Conservation (phyloP, 1,140 invertebrate genomes). For the Drosophila jambulina region DNA sequence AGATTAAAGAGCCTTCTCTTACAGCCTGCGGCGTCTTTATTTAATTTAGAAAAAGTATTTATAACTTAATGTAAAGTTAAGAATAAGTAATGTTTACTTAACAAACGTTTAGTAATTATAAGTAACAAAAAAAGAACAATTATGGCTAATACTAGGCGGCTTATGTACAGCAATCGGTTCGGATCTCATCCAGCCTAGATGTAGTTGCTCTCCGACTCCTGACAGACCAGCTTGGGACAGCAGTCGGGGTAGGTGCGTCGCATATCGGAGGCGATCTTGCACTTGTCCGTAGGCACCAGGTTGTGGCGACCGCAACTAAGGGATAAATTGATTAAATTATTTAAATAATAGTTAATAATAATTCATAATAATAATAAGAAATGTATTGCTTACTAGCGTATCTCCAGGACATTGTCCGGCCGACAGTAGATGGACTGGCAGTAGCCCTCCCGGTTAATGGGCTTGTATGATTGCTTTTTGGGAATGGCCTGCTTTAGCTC, state of each 20-base stretch:
- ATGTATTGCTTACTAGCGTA: constrained; percentile 55
- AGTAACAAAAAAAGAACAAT: not conserved
- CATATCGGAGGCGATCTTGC: constrained; percentile 73
- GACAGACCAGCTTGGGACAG: constrained; percentile 72
- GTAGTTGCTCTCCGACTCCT: constrained; percentile 64
- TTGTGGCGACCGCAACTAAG: constrained; percentile 78
- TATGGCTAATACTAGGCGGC: constrained; percentile 9
- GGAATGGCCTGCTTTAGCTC: constrained; percentile 78
- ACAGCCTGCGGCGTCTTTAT: not conserved
- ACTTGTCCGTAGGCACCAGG: constrained; percentile 64
- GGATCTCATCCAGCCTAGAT: constrained; percentile 48
- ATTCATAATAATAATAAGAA: no score
- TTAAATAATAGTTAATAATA: not conserved
- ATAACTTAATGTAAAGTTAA: not conserved
- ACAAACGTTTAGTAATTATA: not conserved
- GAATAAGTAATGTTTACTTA: not conserved
- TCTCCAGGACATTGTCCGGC: constrained; percentile 73
- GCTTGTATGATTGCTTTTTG: constrained; percentile 76
- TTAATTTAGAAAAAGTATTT: not conserved
- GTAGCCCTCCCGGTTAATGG: constrained; percentile 75
- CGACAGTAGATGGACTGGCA: constrained; percentile 76
- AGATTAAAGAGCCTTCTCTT: not conserved
- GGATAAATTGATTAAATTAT: no score
- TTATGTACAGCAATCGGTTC: not conserved
- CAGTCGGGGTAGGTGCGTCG: constrained; percentile 72